These are phyloP conservation scores for Drosophila antonietae DNA, from an alignment of 2,888 invertebrate genomes.

Conservation along the genomic window DNA sequence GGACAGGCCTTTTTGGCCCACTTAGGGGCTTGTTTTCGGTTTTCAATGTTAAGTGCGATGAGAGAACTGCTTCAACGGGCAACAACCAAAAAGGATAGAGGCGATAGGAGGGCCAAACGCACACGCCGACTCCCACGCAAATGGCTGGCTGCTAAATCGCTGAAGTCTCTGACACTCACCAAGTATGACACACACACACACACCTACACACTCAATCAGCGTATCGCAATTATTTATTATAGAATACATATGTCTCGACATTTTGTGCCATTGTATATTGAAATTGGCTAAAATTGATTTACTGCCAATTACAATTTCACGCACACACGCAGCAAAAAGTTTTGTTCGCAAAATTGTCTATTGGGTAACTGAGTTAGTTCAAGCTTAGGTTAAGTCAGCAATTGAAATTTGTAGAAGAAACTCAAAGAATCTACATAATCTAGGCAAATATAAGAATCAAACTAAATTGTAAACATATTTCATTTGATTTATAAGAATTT, in stretches of 20 bases:
- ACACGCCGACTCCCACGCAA: conserved; percentile 45
- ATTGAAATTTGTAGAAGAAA: background rate
- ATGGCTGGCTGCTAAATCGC: conserved; percentile 9
- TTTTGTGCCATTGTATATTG: conserved; percentile 40
- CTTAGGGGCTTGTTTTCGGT: conserved; percentile 79
- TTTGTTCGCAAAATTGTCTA: background rate
- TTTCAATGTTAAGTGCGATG: conserved; percentile 76
- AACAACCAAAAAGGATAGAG: conserved; percentile 38
- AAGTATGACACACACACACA: conserved; percentile 33
- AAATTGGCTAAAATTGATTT: conserved; percentile 43
- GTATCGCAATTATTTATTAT: conserved; percentile 64
- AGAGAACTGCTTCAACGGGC: conserved; percentile 50
- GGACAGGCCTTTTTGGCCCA: conserved; percentile 64
- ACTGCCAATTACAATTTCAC: conserved; percentile 8
- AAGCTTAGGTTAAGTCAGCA: background rate
- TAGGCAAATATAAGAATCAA: background rate
- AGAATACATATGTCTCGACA: conserved; percentile 54
- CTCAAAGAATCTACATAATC: background rate
- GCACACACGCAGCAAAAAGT: background rate
- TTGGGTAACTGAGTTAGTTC: background rate
- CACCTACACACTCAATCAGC: conserved; percentile 50
- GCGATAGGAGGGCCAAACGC: conserved; percentile 41
- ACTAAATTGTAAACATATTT: conserved; percentile 1
- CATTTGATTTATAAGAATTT: background rate
- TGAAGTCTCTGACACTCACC: conserved; percentile 6